phyloP scores from a whole-genome alignment of 2,888 invertebrate species.

The Ditylenchus weischeri region DNA sequence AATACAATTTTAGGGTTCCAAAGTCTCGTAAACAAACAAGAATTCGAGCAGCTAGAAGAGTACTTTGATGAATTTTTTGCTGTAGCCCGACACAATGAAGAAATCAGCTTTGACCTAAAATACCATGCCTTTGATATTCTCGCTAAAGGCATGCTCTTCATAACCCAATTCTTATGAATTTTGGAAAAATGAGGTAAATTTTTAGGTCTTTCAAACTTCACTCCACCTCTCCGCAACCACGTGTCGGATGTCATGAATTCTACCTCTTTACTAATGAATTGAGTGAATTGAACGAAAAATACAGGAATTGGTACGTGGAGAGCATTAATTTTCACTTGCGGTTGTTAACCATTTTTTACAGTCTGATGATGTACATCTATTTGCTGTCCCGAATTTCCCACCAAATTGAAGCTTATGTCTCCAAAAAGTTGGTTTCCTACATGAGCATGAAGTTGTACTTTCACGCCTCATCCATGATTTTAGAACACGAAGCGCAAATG shows the following conservation, averaged over 20 bases:
- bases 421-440: too few species aligned
- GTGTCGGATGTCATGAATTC: constrained; percentile 10
- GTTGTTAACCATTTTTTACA: neutral
- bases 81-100: constrained; percentile 19
- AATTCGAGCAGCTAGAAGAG: constrained; percentile 8
- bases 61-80: constrained; percentile 23
- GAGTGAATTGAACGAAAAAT: constrained; percentile 11
- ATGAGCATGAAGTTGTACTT: too few species aligned
- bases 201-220: constrained; percentile 16
- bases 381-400: constrained; percentile 16
- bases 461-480: too few species aligned
- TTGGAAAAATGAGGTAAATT: neutral
- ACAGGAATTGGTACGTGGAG: constrained; percentile 22
- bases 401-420: constrained; percentile 25
- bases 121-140: neutral
- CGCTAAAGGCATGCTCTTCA: too few species aligned
- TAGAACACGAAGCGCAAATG: too few species aligned
- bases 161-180: too few species aligned
- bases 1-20: constrained; percentile 1
- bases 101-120: neutral
- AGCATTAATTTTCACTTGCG: neutral
- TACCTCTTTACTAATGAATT: neutral
- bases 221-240: constrained; percentile 3
- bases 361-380: constrained; percentile 27
- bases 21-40: neutral